phyloP scores from a whole-genome alignment of 2,797 vertebrate species.

The Melanotaenia pygmaea region DNA sequence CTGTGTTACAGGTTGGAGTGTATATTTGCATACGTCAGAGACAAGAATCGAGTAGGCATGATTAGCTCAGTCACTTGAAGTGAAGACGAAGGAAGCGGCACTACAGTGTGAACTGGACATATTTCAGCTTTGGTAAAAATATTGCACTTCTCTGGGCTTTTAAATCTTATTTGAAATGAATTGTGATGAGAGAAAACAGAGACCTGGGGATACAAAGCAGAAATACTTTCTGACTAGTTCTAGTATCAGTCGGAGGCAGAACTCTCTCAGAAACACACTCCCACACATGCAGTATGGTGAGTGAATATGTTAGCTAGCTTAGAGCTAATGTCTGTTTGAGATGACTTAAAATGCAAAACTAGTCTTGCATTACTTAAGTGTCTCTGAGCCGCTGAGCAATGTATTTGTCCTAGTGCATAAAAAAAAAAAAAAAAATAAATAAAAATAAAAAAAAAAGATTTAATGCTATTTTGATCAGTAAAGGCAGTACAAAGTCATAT shows the following conservation, averaged over 20 bases:
- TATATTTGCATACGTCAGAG: constrained; percentile 1
- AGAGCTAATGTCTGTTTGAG: not conserved
- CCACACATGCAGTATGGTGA: constrained; percentile 4
- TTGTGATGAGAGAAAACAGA: not conserved
- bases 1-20: constrained; percentile 1
- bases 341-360: not conserved
- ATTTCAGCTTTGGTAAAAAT: constrained; percentile 6
- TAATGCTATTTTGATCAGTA: not conserved
- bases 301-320: not conserved
- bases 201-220: not conserved
- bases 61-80: constrained; percentile 8
- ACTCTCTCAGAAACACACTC: not conserved
- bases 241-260: constrained; percentile 6
- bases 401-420: not conserved
- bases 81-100: constrained; percentile 10
- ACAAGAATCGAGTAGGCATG: not conserved
- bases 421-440: too few species aligned
- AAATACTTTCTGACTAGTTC: not conserved
- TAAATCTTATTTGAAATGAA: constrained; percentile 22
- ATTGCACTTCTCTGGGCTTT: not conserved
- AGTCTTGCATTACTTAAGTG: not conserved
- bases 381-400: constrained; percentile 6
- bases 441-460: not conserved
- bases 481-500: not conserved
- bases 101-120: constrained; percentile 8